These are phyloP conservation scores for Lepus townsendii DNA, from an alignment of 2,797 vertebrate species.

Conservation along the genomic window DNA sequence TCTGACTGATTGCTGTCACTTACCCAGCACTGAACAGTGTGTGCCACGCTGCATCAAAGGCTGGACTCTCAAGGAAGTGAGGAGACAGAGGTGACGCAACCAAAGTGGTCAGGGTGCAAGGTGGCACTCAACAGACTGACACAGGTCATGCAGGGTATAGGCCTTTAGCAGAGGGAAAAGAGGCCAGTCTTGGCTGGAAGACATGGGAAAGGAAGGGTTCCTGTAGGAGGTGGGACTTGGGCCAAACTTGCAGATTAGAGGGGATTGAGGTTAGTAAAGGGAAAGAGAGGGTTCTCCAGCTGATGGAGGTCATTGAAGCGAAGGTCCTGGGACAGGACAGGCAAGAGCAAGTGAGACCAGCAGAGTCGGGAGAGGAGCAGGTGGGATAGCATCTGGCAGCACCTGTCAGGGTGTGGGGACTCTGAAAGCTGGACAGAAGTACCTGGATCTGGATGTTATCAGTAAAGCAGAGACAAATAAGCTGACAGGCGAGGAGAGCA, in stretches of 20 bases:
- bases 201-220: not conserved
- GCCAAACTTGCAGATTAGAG: not conserved
- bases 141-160: not conserved
- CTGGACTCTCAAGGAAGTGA: not conserved
- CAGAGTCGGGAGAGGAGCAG: not conserved
- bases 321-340: not conserved
- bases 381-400: no score
- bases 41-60: not conserved
- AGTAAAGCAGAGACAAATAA: not conserved
- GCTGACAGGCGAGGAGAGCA: accelerated
- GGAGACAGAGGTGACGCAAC: not conserved
- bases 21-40: not conserved
- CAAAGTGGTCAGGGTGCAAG: not conserved
- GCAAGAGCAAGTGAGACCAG: not conserved
- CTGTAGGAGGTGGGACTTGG: not conserved
- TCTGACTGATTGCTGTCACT: not conserved
- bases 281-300: not conserved
- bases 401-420: not conserved
- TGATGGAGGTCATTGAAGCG: not conserved
- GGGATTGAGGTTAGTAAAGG: not conserved
- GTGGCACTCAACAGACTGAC: not conserved
- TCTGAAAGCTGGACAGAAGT: not conserved
- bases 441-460: no score
- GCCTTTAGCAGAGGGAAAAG: not conserved
- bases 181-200: not conserved